Conservation (phyloP, 1,140 invertebrate genomes). For the Monochamus saltuarius region DNA sequence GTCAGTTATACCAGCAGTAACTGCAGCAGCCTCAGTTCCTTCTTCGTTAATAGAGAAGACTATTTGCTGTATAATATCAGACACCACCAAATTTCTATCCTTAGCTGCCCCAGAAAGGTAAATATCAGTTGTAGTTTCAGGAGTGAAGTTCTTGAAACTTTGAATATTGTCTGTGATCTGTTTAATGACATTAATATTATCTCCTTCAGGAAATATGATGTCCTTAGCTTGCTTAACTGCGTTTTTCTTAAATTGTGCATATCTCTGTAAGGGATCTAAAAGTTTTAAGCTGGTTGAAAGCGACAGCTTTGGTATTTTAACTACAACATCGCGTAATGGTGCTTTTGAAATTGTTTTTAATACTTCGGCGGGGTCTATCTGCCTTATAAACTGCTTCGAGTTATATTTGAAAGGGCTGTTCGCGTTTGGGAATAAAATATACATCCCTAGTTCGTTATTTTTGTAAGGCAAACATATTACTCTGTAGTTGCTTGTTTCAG, state of each 20-base stretch:
- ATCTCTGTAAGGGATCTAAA: constrained; percentile 37
- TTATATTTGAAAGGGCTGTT: constrained; percentile 34
- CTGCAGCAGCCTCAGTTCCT: constrained; percentile 71
- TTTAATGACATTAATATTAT: constrained; percentile 20
- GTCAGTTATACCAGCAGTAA: constrained; percentile 59
- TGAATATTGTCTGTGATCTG: constrained; percentile 29
- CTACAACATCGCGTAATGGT: constrained; percentile 24
- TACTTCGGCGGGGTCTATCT: constrained; percentile 25
- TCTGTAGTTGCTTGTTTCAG: constrained; percentile 32
- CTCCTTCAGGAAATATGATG: not conserved
- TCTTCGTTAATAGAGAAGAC: constrained; percentile 64
- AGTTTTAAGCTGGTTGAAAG: constrained; percentile 34
- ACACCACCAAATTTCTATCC: constrained; percentile 25
- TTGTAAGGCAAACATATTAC: constrained; percentile 39
- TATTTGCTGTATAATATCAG: constrained; percentile 41
- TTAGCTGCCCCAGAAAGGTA: constrained; percentile 23
- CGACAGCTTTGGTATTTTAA: constrained; percentile 40
- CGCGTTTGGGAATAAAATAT: constrained; percentile 33
- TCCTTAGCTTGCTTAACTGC: not conserved
- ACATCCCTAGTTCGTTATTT: constrained; percentile 40
- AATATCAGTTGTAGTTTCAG: constrained; percentile 19
- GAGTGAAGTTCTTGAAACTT: constrained; percentile 29
- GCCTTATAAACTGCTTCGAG: constrained; percentile 30
- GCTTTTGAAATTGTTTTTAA: constrained; percentile 26
- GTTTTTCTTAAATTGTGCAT: constrained; percentile 27